Base-by-base conservation (phyloP, 1,140 invertebrate genomes). In the Pinna nobilis region DNA sequence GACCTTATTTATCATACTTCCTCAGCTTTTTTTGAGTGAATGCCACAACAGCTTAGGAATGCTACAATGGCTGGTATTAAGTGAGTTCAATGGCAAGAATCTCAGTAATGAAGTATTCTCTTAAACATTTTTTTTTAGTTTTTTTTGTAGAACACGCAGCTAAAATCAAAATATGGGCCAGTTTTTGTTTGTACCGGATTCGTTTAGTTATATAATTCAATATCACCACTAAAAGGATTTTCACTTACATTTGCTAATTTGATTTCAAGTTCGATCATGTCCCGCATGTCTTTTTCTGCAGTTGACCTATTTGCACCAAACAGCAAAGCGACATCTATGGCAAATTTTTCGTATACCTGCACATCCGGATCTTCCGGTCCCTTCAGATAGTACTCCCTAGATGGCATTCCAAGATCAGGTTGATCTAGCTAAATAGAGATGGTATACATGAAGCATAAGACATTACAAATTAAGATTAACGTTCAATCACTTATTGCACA, bases 371-470 rank as follows among this genome's bases (percentile, higher is more conserved):
- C 77, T 37, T 91, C 89, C 72, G 92, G 91, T 63, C 93, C 94
- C 77, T 94, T 94, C 57, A 95, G 84, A 84, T 95, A 96, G 82
- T 96, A 95, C 37, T 94, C 90, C 60, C 94, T 91, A 9, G 93
- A 94, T 1, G 95, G 94, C 74, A 96, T 90, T 0, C 94, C 94
- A 70, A 95, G 88, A 59, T 92, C 91, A 90, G 95, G 92, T 87
- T 96, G 95, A 88, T 96, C 95, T 84, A 96, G 88, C 94, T 95
- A 87, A 9, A 87, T 6, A 41, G 33, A 33, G 7, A 32, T 44
- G 9, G n/a, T 9, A n/a, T n/a, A n/a, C n/a, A n/a, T n/a, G n/a
- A n/a, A n/a, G n/a, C n/a, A n/a, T n/a, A 47, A 18, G 47, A 49
- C 39, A 70, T 20, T 39, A 18, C 23, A 4, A 39, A 13, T 55